Base-by-base conservation (phyloP, 2,888 invertebrate genomes). In the Incurvaria masculella region DNA sequence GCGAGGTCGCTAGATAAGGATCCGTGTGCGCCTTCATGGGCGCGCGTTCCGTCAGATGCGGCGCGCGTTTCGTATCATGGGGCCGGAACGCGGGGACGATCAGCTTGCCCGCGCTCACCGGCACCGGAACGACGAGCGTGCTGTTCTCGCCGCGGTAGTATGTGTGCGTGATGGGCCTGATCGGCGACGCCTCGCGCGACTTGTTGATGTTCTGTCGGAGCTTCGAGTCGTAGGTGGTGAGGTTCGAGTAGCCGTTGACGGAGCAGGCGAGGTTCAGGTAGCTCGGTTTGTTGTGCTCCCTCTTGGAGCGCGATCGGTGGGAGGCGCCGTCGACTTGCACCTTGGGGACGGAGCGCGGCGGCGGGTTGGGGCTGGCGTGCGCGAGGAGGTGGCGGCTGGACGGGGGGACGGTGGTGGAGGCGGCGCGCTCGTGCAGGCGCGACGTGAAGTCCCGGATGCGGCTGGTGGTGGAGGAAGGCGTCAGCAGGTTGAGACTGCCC, bases 181-280 rank as follows among this genome's bases (percentile, higher is more conserved):
- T 86, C 1, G 88, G 88, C 1, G 87, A 88, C 0, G 85, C 85
- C 64, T 88, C 88, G 43, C 88, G 71, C 38, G 88, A 88, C 58
- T 83, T 87, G 56, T 83, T 84, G 47, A 86, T 84, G 44, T 88
- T 88, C 62, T 89, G 88, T 14, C 89, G 79, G 33, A 88, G 72
- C 62, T 89, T 87, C 0, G 91, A 90, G 68, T 92, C 90, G 81
- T 93, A 94, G 50, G 91, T 89, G 5, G 89, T 92, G 49, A 91
- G 81, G 58, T 90, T 90, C 4, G 91, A 89, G 65, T 95, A 95
- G 3, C 94, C 94, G 72, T 91, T 93, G 46, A 94, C 91, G 18
- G 93, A 92, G 65, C 94, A 92, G 45, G 94, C 93, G 52, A 95
- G 74, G 60, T 91, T 91, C 48, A 95, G 73, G 66, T 95, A 95